These are phyloP conservation scores for Meloe dianella DNA, from an alignment of 2,888 invertebrate species.

Conservation along the genomic window DNA sequence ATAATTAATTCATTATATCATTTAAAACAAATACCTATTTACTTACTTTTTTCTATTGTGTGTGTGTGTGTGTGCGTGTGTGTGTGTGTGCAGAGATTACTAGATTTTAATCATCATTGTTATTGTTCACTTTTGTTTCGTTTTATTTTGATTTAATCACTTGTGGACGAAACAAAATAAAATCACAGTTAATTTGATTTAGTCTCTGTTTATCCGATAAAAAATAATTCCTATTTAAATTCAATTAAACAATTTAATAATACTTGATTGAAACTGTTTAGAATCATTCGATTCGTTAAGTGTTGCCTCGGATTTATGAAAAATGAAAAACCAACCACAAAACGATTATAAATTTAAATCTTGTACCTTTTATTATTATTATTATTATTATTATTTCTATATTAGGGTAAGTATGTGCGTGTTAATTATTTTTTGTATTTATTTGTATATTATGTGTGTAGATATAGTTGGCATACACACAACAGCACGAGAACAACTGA, in stretches of 20 bases:
- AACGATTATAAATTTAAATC: background rate
- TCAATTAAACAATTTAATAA: slow-evolving; percentile 51
- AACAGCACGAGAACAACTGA: slow-evolving; percentile 48
- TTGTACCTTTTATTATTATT: background rate
- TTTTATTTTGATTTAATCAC: background rate
- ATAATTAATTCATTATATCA: too few relatives aligned
- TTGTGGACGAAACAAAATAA: background rate
- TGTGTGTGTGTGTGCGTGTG: too few relatives aligned
- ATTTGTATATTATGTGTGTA: background rate
- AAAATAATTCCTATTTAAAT: slow-evolving; percentile 49
- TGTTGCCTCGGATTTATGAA: background rate
- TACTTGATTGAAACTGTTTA: slow-evolving; percentile 49
- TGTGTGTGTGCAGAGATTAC: too few relatives aligned
- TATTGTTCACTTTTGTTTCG: background rate
- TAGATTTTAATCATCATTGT: background rate
- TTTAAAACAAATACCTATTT: too few relatives aligned
- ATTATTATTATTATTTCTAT: background rate
- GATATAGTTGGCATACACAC: slow-evolving; percentile 5
- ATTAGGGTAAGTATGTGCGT: background rate
- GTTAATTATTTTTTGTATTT: background rate
- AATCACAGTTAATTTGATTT: slow-evolving; percentile 10
- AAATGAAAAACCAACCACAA: background rate
- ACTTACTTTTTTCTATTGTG: too few relatives aligned
- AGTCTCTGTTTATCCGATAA: slow-evolving; percentile 13
- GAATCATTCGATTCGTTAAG: slow-evolving; percentile 45